Evolutionary conservation across 2,113 vertebrate species (phyloP).

Genomic region (Dicaeum eximium): DNA sequence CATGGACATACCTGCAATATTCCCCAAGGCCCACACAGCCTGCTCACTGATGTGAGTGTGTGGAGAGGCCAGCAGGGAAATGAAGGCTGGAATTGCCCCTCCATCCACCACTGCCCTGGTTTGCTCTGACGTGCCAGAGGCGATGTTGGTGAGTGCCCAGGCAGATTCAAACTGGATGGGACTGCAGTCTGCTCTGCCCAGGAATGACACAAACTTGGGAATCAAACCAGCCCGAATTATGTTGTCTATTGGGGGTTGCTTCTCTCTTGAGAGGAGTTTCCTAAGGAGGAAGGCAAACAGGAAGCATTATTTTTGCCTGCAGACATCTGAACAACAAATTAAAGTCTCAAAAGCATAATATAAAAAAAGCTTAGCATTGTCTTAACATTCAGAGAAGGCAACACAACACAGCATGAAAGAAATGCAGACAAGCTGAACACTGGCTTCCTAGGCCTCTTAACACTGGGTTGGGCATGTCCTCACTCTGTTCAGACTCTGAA

Average conservation of each 20-base stretch:
- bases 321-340: not conserved
- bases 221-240: slow-evolving; percentile 87
- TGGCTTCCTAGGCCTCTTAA: not conserved
- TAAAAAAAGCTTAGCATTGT: not conserved
- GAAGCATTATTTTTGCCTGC: not conserved
- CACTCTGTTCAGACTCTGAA: not conserved
- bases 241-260: slow-evolving; percentile 87
- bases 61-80: slow-evolving; percentile 82
- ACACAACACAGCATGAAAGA: not conserved
- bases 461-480: not conserved
- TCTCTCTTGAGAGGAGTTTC: slow-evolving; percentile 93
- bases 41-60: slow-evolving; percentile 89
- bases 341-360: not conserved
- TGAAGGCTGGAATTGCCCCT: slow-evolving; percentile 87
- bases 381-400: not conserved
- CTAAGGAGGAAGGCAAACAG: slow-evolving; percentile 59
- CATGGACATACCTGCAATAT: slow-evolving; percentile 84
- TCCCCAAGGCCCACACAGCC: slow-evolving; percentile 91
- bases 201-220: slow-evolving; percentile 81
- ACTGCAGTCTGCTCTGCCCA: slow-evolving; percentile 80
- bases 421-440: not conserved
- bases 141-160: slow-evolving; percentile 93
- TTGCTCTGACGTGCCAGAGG: slow-evolving; percentile 88
- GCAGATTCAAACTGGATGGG: slow-evolving; percentile 93
- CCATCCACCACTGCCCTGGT: slow-evolving; percentile 88